Percentiles rank a stretch among this genome's conserved stretches.
These are phyloP conservation scores for Patella ulyssiponensis DNA, from an alignment of 2,888 invertebrate genomes.

Conservation along the genomic window DNA sequence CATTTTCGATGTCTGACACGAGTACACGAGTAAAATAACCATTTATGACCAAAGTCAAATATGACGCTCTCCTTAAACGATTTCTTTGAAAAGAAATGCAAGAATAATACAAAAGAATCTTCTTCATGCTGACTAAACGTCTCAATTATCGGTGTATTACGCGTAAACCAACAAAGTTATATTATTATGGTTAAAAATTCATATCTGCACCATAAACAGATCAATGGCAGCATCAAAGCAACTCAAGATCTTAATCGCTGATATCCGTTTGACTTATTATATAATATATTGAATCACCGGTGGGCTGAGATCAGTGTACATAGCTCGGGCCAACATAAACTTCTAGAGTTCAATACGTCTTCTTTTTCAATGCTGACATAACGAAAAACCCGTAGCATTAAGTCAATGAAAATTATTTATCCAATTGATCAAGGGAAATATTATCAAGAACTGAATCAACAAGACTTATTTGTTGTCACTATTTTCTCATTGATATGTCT, in stretches of 20 bases:
- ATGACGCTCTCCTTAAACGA: too few relatives aligned
- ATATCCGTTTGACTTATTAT: not conserved
- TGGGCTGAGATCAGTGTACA: not conserved
- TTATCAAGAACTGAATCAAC: constrained; percentile 2
- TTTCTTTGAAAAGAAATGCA: too few relatives aligned
- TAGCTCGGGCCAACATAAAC: not conserved
- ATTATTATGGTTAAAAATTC: not conserved
- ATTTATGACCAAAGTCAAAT: too few relatives aligned
- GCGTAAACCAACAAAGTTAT: not conserved
- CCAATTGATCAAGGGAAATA: constrained; percentile 3
- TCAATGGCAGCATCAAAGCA: constrained; percentile 1
- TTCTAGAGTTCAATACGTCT: not conserved
- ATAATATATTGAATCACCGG: constrained; percentile 9
- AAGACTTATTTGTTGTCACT: not conserved
- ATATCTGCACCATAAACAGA: not conserved
- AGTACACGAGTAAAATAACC: too few relatives aligned
- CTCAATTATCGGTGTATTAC: too few relatives aligned
- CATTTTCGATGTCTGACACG: too few relatives aligned
- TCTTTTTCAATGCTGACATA: not conserved
- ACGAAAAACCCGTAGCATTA: not conserved
- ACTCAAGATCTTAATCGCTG: not conserved
- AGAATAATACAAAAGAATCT: too few relatives aligned
- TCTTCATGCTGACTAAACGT: too few relatives aligned
- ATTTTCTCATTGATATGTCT: too few relatives aligned
- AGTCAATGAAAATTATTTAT: constrained; percentile 1